Evolutionary conservation across 2,113 vertebrate genomes (phyloP), one percentile per base, ranked within the genome.

Genomic region (Melanerpes aurifrons): DNA sequence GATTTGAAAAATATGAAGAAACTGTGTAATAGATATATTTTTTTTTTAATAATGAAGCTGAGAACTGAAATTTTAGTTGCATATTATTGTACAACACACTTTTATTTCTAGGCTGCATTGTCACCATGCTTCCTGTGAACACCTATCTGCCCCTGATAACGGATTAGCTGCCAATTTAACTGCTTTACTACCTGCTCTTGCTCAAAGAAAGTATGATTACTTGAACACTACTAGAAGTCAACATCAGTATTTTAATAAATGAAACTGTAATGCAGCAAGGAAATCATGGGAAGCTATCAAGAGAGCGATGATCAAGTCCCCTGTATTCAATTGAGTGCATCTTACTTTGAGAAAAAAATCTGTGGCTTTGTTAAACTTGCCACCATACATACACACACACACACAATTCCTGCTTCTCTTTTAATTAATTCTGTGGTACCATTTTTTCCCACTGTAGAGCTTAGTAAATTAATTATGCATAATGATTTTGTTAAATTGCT

Each of bases 361-460:
- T 28, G 56, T 50, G n/a, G 7, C 56, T 93, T 79, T 87, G 57
- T 74, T 87, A 79, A 76, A 70, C 40, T 72, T 35, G 21, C 19
- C 21, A 29, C 25, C 15, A 45, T 25, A 40, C 45, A 48, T 31
- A 8, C 58, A 57, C 22, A 40, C 45, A 48, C 22, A 8, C 58
- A 57, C 22, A 32, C 29, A 24, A 43, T 29, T 21, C 37, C 67
- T 68, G 43, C 31, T 72, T 50, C 37, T 26, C 75, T 83, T 83
- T 64, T 63, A 89, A 91, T 73, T 87, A 87, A 75, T 89, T 74
- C 35, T 58, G 24, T 12, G 29, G 48, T 75, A 78, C 2, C 13
- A 87, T 66, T 56, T 84, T 16, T 20, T 90, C 89, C 87, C 50
- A 68, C 40, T 64, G 61, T 89, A 86, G 93, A 95, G 70, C 18